Evolutionary conservation across 92 coral and sea anemone species (phyloP).

Genomic region (Porites lobata): DNA sequence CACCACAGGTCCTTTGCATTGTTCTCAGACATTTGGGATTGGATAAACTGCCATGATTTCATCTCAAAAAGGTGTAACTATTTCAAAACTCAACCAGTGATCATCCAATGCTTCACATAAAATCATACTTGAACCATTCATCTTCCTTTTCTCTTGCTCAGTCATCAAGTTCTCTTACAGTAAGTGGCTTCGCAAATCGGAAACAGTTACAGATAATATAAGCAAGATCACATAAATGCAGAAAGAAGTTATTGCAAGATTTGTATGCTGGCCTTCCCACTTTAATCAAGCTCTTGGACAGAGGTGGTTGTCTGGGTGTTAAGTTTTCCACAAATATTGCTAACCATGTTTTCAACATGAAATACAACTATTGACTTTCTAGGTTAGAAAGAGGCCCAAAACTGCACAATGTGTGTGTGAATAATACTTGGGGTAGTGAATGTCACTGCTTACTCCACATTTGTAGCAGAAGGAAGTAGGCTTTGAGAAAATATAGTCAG

Average conservation of each 20-base stretch:
- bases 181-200: not conserved
- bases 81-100: not conserved
- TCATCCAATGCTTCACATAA: not conserved
- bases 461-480: slow-evolving; percentile 1
- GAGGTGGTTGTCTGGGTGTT: slow-evolving; percentile 2
- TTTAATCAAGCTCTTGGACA: not conserved
- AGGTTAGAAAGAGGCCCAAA: not conserved
- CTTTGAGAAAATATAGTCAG: not conserved
- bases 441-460: slow-evolving; percentile 9
- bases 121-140: not conserved
- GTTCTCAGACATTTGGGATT: not conserved
- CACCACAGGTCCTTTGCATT: slow-evolving; percentile 1
- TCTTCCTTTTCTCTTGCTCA: not conserved
- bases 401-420: not conserved
- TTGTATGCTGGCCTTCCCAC: slow-evolving; percentile 7
- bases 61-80: not conserved
- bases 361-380: slow-evolving; percentile 34
- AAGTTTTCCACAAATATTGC: slow-evolving; percentile 81
- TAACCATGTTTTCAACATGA: slow-evolving; percentile 83
- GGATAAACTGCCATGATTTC: not conserved
- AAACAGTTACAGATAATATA: not conserved
- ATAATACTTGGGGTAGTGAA: not conserved
- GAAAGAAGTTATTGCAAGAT: not conserved
- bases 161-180: slow-evolving; percentile 1
- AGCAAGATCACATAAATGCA: slow-evolving; percentile 2